phyloP scores from a whole-genome alignment of 1,140 invertebrate species.

The Adelges cooleyi region DNA sequence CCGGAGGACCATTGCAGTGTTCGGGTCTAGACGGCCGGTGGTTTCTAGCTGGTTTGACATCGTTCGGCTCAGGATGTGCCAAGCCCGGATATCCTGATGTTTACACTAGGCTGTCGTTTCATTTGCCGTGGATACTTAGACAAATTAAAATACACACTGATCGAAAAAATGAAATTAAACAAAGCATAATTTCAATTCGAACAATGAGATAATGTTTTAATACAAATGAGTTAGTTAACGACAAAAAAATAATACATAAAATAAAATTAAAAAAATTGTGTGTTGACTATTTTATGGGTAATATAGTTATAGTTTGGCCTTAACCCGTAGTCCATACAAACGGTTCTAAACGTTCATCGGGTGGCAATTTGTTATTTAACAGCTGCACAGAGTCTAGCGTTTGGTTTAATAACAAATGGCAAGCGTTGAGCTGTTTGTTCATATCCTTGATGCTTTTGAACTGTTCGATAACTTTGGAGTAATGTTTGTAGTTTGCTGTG shows the following conservation, averaged over 20 bases:
- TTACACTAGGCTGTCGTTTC: slow-evolving; percentile 70
- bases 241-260: no score
- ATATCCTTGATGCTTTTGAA: slow-evolving; percentile 66
- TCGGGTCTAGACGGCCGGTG: slow-evolving; percentile 56
- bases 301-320: no score
- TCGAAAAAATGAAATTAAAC: background rate
- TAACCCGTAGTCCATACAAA: slow-evolving; percentile 79
- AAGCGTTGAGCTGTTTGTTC: slow-evolving; percentile 62
- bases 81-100: slow-evolving; percentile 72
- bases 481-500: slow-evolving; percentile 70
- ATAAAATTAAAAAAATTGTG: no score
- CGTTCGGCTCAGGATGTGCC: slow-evolving; percentile 81
- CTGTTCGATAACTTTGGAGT: slow-evolving; percentile 71
- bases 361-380: slow-evolving; percentile 70
- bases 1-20: slow-evolving; percentile 41
- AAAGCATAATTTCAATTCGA: background rate
- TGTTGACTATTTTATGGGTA: no score
- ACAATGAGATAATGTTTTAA: no score
- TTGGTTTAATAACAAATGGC: slow-evolving; percentile 70
- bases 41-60: slow-evolving; percentile 77
- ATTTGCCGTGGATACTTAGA: slow-evolving; percentile 68
- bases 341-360: slow-evolving; percentile 72
- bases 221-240: no score
- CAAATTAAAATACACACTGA: slow-evolving; percentile 29
- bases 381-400: slow-evolving; percentile 73